Evolutionary conservation across 2,888 invertebrate species (phyloP).

Genomic region (Eupithecia vulgata): DNA sequence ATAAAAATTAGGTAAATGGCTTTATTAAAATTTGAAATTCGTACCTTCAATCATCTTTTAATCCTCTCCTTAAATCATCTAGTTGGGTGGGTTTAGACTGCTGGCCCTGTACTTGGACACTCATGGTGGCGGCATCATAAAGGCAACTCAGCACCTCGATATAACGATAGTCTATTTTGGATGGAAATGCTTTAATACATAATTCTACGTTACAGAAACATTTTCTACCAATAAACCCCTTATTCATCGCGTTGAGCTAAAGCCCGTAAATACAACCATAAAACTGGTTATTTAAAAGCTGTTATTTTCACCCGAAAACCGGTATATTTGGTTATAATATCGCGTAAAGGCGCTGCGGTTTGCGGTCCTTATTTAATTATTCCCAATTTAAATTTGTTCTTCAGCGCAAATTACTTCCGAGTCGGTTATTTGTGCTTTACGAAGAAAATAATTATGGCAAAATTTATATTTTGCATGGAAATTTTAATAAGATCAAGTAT

Average conservation of each 20-base stretch:
- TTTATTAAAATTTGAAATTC: too few relatives aligned
- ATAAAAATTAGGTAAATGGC: too few relatives aligned
- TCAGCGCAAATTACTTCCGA: constrained; percentile 30
- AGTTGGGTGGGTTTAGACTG: too few relatives aligned
- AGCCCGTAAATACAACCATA: constrained; percentile 5
- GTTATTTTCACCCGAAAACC: constrained; percentile 28
- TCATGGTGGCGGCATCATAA: too few relatives aligned
- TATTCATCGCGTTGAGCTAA: neutral
- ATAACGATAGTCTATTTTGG: too few relatives aligned
- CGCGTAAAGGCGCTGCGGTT: constrained; percentile 28
- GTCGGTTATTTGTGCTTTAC: constrained; percentile 19
- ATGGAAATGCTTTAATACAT: neutral
- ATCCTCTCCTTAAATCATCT: too few relatives aligned
- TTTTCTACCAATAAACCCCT: neutral
- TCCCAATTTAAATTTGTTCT: constrained; percentile 15
- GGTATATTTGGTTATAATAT: constrained; percentile 30
- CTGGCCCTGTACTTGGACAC: too few relatives aligned
- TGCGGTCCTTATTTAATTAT: constrained; percentile 35
- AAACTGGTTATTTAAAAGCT: constrained; percentile 15
- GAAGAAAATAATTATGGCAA: constrained; percentile 9
- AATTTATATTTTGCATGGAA: neutral
- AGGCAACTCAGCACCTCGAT: too few relatives aligned
- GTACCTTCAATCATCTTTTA: too few relatives aligned
- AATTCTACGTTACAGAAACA: neutral
- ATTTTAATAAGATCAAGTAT: neutral